Evolutionary conservation across 2,797 vertebrate genomes (phyloP).

Genomic region (Bradypodion ventrale): DNA sequence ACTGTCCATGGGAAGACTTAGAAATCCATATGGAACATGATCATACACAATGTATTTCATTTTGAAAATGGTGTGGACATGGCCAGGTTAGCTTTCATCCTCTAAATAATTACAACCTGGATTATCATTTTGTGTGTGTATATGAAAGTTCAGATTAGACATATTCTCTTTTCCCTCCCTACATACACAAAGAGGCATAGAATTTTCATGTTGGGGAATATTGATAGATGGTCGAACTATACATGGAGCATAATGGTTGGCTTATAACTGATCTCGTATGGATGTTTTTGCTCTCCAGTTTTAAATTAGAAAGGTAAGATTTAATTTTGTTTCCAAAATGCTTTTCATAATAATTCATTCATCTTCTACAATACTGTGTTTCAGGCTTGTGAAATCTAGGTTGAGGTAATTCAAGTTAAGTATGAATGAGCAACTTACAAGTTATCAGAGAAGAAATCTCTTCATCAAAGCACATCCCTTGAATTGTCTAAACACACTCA

Average conservation of each 20-base stretch:
- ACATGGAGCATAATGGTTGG: background rate
- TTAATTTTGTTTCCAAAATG: constrained; percentile 1
- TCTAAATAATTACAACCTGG: background rate
- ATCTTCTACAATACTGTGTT: background rate
- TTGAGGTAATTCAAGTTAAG: background rate
- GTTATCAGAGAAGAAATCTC: constrained; percentile 5
- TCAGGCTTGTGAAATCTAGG: background rate
- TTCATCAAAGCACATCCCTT: constrained; percentile 6
- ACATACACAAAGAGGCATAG: too few relatives aligned
- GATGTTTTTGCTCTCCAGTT: background rate
- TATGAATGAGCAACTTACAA: constrained; percentile 6
- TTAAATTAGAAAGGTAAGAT: background rate
- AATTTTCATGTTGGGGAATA: background rate
- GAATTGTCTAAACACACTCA: constrained; percentile 10
- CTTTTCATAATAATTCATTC: background rate
- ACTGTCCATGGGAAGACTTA: background rate
- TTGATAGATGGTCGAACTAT: background rate
- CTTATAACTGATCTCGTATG: background rate
- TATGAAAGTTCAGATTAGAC: background rate
- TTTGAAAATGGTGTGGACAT: background rate
- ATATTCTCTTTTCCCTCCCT: too few relatives aligned
- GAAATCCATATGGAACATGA: background rate
- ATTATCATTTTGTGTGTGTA: background rate
- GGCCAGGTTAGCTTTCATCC: background rate
- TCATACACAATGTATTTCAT: background rate